Evolutionary conservation across 2,113 vertebrate genomes (phyloP), one percentile per base, ranked within the genome.

Genomic region (Cyprinodon variegatus): DNA sequence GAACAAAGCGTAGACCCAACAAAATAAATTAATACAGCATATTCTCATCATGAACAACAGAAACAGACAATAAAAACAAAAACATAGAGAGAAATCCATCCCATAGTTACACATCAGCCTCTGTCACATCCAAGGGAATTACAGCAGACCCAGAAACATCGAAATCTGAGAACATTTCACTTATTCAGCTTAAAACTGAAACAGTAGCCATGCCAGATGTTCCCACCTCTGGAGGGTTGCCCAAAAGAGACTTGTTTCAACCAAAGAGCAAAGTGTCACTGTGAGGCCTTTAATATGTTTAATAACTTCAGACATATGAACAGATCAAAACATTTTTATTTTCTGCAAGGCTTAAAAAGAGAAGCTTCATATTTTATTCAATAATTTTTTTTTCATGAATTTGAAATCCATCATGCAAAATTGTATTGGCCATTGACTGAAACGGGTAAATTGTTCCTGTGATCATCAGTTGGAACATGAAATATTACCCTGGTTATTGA

Each of bases 21-120:
- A 76, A 85, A 88, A 90, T 80, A 86, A 88, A 90, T 77, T 89
- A 89, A 91, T 78, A 88, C 37, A 90, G 72, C 1, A 76, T 76
- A 38, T 53, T 78, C 81, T 65, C 68, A 62, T 64, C 22, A 83
- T 72, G 14, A 39, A 78, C 57, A 68, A 69, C 37, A 74, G 63
- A 88, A 43, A 45, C 64, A 59, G 15, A 65, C 82, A 77, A 22
- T 81, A 62, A 69, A 59, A 20, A 65, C 82, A 77, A 22, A 82
- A 62, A 69, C 80, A 76, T 22, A 78, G 41, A 46, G 37, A 77
- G 50, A 29, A 72, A 74, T 66, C 64, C 72, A 29, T 61, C 70
- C 70, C 50, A 80, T 75, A 53, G 50, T 41, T 57, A 70, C 75
- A 84, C 61, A 74, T 59, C 78, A 69, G 57, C 74, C 8, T 61